A percentile compares a stretch with the other conserved stretches of the same genome.
phyloP scores from a whole-genome alignment of 2,797 vertebrate species.

The Gymnothorax javanicus region DNA sequence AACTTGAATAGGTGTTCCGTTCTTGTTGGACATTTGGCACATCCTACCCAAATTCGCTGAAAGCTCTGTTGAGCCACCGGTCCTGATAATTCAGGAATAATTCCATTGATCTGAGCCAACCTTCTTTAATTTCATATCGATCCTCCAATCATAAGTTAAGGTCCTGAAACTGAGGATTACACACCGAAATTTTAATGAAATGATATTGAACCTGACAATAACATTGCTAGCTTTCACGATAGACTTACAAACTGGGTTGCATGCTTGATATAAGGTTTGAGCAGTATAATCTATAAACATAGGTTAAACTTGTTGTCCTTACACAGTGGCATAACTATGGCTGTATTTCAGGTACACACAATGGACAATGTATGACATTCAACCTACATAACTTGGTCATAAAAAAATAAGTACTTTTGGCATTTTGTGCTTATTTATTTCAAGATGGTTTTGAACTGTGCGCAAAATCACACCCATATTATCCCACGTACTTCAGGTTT shows the following conservation, averaged over 20 bases:
- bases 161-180: background rate
- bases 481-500: background rate
- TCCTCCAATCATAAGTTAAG: background rate
- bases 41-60: background rate
- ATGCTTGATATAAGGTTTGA: background rate
- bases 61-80: background rate
- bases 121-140: background rate
- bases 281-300: background rate
- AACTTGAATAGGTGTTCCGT: background rate
- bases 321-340: background rate
- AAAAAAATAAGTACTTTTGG: background rate
- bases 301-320: background rate
- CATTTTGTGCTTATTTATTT: background rate
- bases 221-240: background rate
- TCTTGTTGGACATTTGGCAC: background rate
- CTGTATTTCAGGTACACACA: background rate
- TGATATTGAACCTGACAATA: background rate
- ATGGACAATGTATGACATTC: background rate
- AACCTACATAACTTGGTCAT: background rate
- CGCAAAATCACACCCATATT: background rate
- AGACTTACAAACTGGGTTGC: background rate
- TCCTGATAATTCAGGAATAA: background rate
- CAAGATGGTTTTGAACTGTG: background rate
- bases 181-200: background rate
- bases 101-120: constrained; percentile 24